Conservation (phyloP, 2,888 invertebrate genomes). For the Erebia palarica region DNA sequence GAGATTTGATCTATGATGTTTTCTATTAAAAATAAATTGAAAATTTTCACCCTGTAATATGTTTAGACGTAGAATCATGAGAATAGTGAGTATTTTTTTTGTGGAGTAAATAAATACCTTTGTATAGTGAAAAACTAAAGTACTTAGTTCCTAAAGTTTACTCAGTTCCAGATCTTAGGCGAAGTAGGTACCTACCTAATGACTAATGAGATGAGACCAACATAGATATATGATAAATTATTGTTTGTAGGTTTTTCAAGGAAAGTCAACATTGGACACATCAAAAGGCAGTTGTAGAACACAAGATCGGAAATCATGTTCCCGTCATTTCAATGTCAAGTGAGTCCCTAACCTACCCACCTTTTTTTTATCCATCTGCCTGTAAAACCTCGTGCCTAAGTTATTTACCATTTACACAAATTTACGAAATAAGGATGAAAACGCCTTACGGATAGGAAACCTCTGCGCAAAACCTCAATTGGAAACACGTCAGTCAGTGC, state of each 20-base stretch:
- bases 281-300: slow-evolving; percentile 22
- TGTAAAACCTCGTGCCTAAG: too few species aligned
- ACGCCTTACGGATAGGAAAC: too few species aligned
- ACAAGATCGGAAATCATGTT: slow-evolving; percentile 23
- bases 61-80: slow-evolving; percentile 53
- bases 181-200: too few species aligned
- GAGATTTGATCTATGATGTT: slow-evolving; percentile 36
- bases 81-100: slow-evolving; percentile 52
- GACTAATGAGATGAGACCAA: too few species aligned
- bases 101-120: too few species aligned
- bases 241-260: slow-evolving; percentile 49
- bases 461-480: too few species aligned
- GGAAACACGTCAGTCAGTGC: too few species aligned
- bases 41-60: slow-evolving; percentile 48
- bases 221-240: not conserved
- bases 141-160: too few species aligned
- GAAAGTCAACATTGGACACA: slow-evolving; percentile 43
- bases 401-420: too few species aligned
- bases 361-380: too few species aligned
- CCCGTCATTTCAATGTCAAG: slow-evolving; percentile 18
- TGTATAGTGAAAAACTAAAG: not conserved
- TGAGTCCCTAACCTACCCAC: not conserved
- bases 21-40: slow-evolving; percentile 23
- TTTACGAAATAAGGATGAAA: too few species aligned
- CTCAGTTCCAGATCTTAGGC: too few species aligned